Base-by-base conservation (phyloP, 2,888 invertebrate genomes). In the Craniophora ligustri region DNA sequence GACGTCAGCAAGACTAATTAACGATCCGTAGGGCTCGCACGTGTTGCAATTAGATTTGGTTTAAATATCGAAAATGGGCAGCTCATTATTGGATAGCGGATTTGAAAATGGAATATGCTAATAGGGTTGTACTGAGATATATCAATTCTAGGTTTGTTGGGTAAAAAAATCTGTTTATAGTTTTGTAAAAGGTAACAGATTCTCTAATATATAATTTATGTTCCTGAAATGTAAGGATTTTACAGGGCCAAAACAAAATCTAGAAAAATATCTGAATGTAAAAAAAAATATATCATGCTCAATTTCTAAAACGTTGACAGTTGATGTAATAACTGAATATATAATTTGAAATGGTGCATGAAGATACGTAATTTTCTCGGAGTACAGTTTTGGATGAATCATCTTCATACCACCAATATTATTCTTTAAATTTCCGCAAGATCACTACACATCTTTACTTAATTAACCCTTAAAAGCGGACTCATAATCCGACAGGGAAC, bases 381-480 rank as follows among this genome's bases (percentile, higher is more conserved):
- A n/a, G 58, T 64, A 64, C 67, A 8, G 11, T 36, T 42, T 75
- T 56, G 57, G 60, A 65, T 74, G 74, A 79, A 78, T 79, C 75
- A 76, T 78, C 71, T 59, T 71, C 54, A 50, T 59, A 71, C 70
- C 72, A 80, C 79, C 79, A 79, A 78, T 73, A 47, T 57, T 41
- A 48, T 42, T 64, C 55, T 73, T 59, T 40, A 71, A 80, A 83
- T 85, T 84, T 88, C 83, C 81, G 88, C 90, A 88, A 85, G 74
- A 83, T 89, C 89, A 90, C 85, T 78, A 81, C 79, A 69, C 76
- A 80, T 75, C 88, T 89, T 84, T 83, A 88, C 80, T 89, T 91
- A 91, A 92, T 92, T 91, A 91, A 87, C 87, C 84, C 87, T 85
- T 88, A 86, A 91, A 86, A 85, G 86, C 83, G 72, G 79, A 72